Conservation (phyloP, 2,113 vertebrate genomes). For the Ptilonorhynchus violaceus region DNA sequence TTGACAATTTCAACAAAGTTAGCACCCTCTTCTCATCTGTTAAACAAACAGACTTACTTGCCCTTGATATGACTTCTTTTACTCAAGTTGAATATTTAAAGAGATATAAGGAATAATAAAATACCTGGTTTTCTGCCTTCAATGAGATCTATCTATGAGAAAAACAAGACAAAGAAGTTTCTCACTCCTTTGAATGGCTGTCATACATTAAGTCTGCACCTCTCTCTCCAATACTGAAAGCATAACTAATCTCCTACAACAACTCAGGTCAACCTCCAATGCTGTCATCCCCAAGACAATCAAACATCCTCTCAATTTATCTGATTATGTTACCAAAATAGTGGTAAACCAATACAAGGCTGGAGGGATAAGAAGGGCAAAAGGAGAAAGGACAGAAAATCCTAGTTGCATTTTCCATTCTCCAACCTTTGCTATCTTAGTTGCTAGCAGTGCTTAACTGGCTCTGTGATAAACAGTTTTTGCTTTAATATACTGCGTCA, state of each 20-base stretch:
- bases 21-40: neutral
- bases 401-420: neutral
- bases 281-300: neutral
- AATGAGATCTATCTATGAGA: neutral
- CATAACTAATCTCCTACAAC: neutral
- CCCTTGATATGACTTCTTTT: neutral
- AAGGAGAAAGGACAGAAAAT: neutral
- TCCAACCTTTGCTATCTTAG: neutral
- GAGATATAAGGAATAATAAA: neutral
- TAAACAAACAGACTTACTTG: neutral
- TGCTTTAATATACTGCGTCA: neutral
- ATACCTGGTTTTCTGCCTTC: neutral
- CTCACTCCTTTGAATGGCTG: neutral
- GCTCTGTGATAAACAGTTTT: neutral
- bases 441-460: neutral
- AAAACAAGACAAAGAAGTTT: neutral
- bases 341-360: neutral
- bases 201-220: neutral
- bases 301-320: neutral
- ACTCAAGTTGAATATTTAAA: neutral
- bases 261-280: neutral
- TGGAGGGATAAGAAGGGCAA: neutral
- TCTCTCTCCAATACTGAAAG: neutral
- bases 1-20: neutral
- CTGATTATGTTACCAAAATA: neutral